Conservation (phyloP, 1,140 invertebrate species). For the Trialeurodes vaporariorum region DNA sequence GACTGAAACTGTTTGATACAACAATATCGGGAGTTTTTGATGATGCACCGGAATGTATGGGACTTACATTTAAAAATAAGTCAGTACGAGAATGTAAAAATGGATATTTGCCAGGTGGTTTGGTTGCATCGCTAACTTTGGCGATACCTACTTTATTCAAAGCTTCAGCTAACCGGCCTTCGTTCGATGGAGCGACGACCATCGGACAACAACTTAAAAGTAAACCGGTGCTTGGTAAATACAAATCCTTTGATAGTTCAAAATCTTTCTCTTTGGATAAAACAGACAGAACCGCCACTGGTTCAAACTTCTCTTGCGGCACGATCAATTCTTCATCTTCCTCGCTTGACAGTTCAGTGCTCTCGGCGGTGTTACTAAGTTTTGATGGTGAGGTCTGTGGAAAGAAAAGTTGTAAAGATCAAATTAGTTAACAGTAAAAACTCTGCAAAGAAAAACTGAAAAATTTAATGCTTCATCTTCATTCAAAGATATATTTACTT, state of each 20-base stretch:
- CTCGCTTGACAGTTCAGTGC: neutral
- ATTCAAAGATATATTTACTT: too few relatives aligned
- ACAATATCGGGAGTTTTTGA: neutral
- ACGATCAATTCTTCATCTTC: neutral
- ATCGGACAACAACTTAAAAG: neutral
- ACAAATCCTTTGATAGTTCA: neutral
- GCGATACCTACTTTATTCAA: neutral
- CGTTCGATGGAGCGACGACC: neutral
- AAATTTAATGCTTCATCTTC: too few relatives aligned
- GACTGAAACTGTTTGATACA: neutral
- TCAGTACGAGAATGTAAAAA: conserved; percentile 7
- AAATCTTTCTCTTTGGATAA: neutral
- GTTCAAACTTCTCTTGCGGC: neutral
- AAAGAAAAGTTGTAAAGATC: conserved; percentile 6
- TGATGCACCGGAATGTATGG: neutral
- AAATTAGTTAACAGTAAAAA: too few relatives aligned
- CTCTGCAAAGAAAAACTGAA: too few relatives aligned
- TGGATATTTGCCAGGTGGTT: neutral
- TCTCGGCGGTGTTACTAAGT: neutral
- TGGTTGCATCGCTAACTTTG: neutral
- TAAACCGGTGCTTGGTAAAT: neutral
- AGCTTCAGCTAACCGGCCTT: neutral
- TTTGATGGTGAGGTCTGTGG: conserved; percentile 5
- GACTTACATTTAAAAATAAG: conserved; percentile 1
- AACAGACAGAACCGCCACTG: neutral